Percentiles rank a stretch among this genome's conserved stretches.
Conservation (phyloP, 2,797 vertebrate species). For the Artibeus jamaicensis region DNA sequence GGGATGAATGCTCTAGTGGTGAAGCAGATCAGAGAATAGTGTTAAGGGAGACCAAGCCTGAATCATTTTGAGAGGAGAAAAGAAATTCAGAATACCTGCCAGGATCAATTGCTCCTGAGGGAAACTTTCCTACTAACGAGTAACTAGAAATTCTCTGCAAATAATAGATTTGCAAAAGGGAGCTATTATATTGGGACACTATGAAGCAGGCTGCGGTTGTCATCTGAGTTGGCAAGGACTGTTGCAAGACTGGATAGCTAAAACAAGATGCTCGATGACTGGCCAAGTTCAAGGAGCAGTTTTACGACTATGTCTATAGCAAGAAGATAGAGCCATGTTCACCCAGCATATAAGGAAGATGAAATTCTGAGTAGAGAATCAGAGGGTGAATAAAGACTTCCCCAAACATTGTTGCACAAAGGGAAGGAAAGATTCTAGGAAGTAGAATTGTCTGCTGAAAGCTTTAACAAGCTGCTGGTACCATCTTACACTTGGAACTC, state of each 20-base stretch:
- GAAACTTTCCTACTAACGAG: background rate
- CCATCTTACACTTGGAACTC: background rate
- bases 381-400: background rate
- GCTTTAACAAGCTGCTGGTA: background rate
- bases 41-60: background rate
- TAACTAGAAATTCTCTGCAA: background rate
- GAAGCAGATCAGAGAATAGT: background rate
- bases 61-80: slow-evolving; percentile 16
- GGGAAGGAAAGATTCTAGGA: background rate
- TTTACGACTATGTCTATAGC: background rate
- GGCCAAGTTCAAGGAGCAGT: background rate
- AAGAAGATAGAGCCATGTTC: background rate
- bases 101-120: background rate
- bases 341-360: background rate
- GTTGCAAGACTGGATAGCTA: background rate
- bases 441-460: background rate
- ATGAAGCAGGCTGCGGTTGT: background rate
- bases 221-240: background rate
- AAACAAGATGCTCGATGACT: background rate
- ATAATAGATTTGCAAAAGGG: background rate
- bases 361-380: background rate
- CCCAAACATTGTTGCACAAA: background rate
- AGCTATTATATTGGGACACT: background rate
- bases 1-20: background rate
- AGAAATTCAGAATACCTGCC: background rate